phyloP scores from a whole-genome alignment of 2,888 invertebrate genomes.

The Tetheella fluctuosa region DNA sequence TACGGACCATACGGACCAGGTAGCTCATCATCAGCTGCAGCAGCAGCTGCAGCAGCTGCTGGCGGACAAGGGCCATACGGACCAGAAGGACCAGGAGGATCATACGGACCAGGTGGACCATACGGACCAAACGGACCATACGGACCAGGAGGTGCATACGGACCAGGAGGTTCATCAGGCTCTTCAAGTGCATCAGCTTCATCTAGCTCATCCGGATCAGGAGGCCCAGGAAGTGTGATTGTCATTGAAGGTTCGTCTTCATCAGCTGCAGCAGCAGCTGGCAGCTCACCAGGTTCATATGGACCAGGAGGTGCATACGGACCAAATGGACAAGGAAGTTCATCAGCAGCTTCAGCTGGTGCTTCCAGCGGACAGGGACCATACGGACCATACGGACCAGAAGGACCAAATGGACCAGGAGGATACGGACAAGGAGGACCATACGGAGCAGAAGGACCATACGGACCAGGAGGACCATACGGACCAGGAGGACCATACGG shows the following conservation, averaged over 20 bases:
- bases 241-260: conserved; percentile 1
- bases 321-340: no score
- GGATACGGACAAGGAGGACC: conserved; percentile 1
- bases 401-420: neutral
- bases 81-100: neutral
- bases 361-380: no score
- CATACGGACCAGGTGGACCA: conserved; percentile 10
- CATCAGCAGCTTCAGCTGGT: no score
- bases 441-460: neutral
- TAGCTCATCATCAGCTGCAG: conserved; percentile 11
- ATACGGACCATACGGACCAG: neutral
- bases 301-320: conserved; percentile 4
- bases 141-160: neutral
- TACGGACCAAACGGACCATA: conserved; percentile 14
- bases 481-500: conserved; percentile 15
- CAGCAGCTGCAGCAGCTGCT: conserved; percentile 17
- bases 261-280: conserved; percentile 9
- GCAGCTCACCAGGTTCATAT: conserved; percentile 9
- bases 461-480: neutral
- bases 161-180: neutral
- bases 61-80: conserved; percentile 15
- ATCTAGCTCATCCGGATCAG: neutral
- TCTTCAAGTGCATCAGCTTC: no score
- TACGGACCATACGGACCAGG: conserved; percentile 14
- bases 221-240: no score